Base-by-base conservation (phyloP, 2,888 invertebrate species). In the Lamproptera curius region DNA sequence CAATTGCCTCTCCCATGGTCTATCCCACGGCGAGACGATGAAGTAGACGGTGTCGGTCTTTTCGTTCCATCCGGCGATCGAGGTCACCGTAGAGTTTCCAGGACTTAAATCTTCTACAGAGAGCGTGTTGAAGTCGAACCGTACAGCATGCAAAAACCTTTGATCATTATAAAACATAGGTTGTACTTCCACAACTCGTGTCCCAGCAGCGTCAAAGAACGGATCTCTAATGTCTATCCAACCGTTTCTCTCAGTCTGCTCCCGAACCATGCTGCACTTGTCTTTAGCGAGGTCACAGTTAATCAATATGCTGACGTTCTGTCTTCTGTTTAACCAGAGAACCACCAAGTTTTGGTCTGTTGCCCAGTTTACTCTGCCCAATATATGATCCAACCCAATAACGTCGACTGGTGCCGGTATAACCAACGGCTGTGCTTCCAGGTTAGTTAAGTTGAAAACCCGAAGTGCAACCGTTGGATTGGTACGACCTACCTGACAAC, bases 241-340 rank as follows among this genome's bases (percentile, higher is more conserved):
- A 1, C 95, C 95, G 0, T 89, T 78, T 0, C 88, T 74, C 63
- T 93, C 92, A 0, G 73, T 70, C n/a, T 76, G 52, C 66, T 88
- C 54, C 70, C 82, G 63, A 0, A 84, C 61, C 38, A 83, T 74
- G 40, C 70, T 77, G 57, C 88, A 88, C 55, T 77, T 79, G 44
- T 84, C 76, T 31, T 64, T 62, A 16, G 60, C 63, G 13, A 87
- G 54, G 44, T 89, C 76, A 66, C 94, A 94, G 16, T 91, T 79
- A 10, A 90, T 86, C 34, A 92, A 65, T 15, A 91, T 76, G 26
- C 91, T 89, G 42, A 90, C 63, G 67, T 92, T 97, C 76, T 98
- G 98, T 16, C 94, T 90, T 43, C 98, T 90, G 73, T 97, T 97
- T 46, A 95, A 85, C 93, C 97, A 97, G 3, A 94, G 89, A 0